Percentiles rank a stretch among this genome's conserved stretches.
These are phyloP conservation scores for Rhynchomys soricoides DNA, from an alignment of 2,113 vertebrate species.

Conservation along the genomic window DNA sequence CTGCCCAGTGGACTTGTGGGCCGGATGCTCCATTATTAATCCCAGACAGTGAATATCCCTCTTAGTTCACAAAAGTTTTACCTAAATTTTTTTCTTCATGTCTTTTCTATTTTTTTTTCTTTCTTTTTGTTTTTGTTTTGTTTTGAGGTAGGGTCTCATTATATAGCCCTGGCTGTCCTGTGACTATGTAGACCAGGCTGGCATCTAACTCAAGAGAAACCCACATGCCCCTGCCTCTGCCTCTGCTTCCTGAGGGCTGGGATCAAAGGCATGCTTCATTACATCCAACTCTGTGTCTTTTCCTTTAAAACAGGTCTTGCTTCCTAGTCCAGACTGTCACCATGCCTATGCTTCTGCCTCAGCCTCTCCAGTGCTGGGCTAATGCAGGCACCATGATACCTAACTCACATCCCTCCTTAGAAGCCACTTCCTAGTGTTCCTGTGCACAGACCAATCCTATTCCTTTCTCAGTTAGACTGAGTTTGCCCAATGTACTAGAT, in stretches of 20 bases:
- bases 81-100: not conserved
- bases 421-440: constrained; percentile 2
- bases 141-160: not conserved
- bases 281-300: not conserved
- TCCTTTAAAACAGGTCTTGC: not conserved
- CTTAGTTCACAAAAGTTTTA: not conserved
- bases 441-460: not conserved
- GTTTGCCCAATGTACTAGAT: not conserved
- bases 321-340: not conserved
- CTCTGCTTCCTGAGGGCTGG: not conserved
- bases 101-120: not conserved
- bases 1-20: not conserved
- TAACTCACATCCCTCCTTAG: not conserved
- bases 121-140: not conserved
- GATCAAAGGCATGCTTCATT: not conserved
- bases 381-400: not conserved
- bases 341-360: not conserved
- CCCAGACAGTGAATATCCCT: not conserved
- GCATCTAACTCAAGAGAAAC: not conserved
- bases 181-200: not conserved
- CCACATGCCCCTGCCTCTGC: not conserved
- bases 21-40: not conserved
- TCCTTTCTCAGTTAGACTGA: constrained; percentile 24
- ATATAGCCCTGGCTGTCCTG: not conserved
- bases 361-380: not conserved